Evolutionary conservation across 92 coral and sea anemone genomes (phyloP).

Genomic region (Phenganax marumi): DNA sequence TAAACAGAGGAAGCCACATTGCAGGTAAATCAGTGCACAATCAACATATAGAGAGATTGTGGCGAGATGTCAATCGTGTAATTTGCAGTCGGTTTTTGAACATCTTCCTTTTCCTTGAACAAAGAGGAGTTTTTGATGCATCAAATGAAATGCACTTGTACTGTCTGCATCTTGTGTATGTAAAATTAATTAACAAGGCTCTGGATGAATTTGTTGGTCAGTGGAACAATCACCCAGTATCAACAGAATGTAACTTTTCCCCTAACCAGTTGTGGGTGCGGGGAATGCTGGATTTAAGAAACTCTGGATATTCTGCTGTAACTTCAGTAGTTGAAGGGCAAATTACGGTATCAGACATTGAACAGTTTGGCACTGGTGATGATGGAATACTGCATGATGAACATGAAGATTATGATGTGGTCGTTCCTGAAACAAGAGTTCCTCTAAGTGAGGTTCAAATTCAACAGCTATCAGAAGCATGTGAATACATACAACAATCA

Average conservation of each 20-base stretch:
- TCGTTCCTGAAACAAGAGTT: slow-evolving; percentile 9
- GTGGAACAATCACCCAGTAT: slow-evolving; percentile 26
- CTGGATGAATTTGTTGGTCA: slow-evolving; percentile 8
- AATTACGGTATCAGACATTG: neutral
- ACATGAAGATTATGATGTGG: neutral
- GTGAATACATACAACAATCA: neutral
- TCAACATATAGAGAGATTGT: slow-evolving; percentile 52
- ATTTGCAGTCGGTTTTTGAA: slow-evolving; percentile 12
- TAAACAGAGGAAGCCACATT: slow-evolving; percentile 55
- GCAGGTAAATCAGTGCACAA: slow-evolving; percentile 58
- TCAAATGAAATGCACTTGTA: neutral
- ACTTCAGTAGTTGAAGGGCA: neutral
- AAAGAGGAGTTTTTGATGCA: neutral
- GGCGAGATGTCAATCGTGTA: slow-evolving; percentile 11
- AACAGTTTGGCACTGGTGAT: slow-evolving; percentile 10
- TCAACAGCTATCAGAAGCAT: neutral
- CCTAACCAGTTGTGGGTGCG: slow-evolving; percentile 25
- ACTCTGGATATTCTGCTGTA: slow-evolving; percentile 5
- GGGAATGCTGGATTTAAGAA: slow-evolving; percentile 9
- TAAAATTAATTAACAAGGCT: slow-evolving; percentile 3
- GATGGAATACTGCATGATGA: neutral
- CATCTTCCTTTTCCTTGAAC: slow-evolving; percentile 7
- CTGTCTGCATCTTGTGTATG: slow-evolving; percentile 18
- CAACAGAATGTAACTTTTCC: slow-evolving; percentile 19
- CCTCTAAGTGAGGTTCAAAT: neutral